Conservation (phyloP, 2,797 vertebrate species). For the Philypnodon macrostomus region DNA sequence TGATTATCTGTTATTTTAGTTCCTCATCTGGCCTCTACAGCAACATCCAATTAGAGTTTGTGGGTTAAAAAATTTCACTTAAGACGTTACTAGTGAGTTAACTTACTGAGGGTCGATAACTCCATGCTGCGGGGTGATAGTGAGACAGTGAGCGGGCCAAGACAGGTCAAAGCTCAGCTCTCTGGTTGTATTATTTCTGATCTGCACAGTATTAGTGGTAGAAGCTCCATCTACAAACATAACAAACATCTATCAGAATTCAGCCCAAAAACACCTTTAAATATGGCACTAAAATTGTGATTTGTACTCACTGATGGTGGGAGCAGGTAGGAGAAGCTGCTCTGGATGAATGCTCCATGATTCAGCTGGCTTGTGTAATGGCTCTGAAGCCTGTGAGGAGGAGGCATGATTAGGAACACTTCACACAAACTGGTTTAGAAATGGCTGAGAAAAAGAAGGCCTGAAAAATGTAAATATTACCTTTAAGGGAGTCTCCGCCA, state of each 20-base stretch:
- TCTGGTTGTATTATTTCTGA: constrained; percentile 80
- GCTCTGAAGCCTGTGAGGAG: constrained; percentile 37
- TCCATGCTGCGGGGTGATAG: constrained; percentile 92
- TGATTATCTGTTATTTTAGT: too few relatives aligned
- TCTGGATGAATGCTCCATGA: constrained; percentile 86
- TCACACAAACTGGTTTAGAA: not conserved
- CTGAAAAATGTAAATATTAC: constrained; percentile 14
- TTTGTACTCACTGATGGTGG: constrained; percentile 83
- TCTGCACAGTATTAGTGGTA: constrained; percentile 77
- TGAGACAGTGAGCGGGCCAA: constrained; percentile 95
- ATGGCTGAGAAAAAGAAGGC: not conserved
- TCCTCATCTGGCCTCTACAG: too few relatives aligned
- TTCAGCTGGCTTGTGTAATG: constrained; percentile 48
- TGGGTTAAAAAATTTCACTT: too few relatives aligned
- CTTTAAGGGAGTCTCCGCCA: constrained; percentile 57
- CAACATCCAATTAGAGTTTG: too few relatives aligned
- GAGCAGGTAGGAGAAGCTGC: constrained; percentile 79
- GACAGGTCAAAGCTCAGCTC: constrained; percentile 89
- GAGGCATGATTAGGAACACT: constrained; percentile 2
- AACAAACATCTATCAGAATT: not conserved
- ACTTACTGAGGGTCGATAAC: constrained; percentile 86
- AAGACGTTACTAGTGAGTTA: too few relatives aligned
- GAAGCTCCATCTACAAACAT: constrained; percentile 74
- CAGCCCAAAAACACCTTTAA: constrained; percentile 5
- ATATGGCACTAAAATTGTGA: constrained; percentile 1